A percentile compares a stretch with the other conserved stretches of the same genome.
Conservation (phyloP, 1,140 invertebrate species). For the Lineus longissimus region DNA sequence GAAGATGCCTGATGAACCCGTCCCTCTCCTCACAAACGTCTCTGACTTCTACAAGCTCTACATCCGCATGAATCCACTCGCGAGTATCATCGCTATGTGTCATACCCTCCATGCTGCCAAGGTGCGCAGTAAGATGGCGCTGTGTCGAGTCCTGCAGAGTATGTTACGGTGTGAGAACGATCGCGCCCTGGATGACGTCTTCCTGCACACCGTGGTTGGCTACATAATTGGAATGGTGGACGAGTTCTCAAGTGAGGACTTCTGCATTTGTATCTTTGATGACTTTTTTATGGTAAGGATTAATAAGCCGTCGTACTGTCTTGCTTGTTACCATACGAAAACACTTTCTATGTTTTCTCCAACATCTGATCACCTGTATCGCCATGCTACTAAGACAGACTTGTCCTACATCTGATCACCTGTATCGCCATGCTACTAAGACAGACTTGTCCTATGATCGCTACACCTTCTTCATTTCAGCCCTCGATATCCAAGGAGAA, state of each 20-base stretch:
- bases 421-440: not conserved
- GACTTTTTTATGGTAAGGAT: slow-evolving; percentile 79
- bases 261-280: slow-evolving; percentile 92
- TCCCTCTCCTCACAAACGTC: slow-evolving; percentile 73
- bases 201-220: slow-evolving; percentile 84
- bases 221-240: slow-evolving; percentile 83
- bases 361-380: not conserved
- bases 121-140: slow-evolving; percentile 63
- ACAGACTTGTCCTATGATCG: not conserved
- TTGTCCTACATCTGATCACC: not conserved
- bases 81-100: slow-evolving; percentile 90
- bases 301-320: not conserved
- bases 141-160: slow-evolving; percentile 82
- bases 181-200: slow-evolving; percentile 89
- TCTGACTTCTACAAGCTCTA: slow-evolving; percentile 38
- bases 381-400: not conserved
- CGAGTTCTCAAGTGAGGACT: slow-evolving; percentile 89
- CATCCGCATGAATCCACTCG: slow-evolving; percentile 60
- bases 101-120: slow-evolving; percentile 72
- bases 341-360: not conserved
- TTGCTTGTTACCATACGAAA: no score
- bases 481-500: slow-evolving; percentile 80
- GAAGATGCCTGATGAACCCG: slow-evolving; percentile 87
- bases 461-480: slow-evolving; percentile 24
- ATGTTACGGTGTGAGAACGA: slow-evolving; percentile 87